Evolutionary conservation across 2,888 invertebrate genomes (phyloP), one percentile per base, ranked within the genome.

Genomic region (Cacoxenus indagator): DNA sequence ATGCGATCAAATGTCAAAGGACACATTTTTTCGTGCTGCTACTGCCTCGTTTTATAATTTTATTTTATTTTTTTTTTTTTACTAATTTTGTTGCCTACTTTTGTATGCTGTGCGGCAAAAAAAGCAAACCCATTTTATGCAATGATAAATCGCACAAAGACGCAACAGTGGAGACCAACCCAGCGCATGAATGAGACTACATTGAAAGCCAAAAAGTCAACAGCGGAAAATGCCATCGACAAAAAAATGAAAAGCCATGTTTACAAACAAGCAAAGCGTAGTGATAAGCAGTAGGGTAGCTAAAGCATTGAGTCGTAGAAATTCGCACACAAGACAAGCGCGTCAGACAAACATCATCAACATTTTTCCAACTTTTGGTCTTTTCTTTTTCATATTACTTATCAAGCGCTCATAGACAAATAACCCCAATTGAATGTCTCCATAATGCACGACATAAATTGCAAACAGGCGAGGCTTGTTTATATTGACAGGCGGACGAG

Each of bases 11-110:
- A 83, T 81, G 81, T 81, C 81, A 81, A 82, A 83, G 81, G 82
- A 83, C 80, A 76, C 80, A 83, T 82, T 81, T 81, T 78, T 81
- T 81, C n/a, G n/a, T n/a, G n/a, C n/a, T n/a, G n/a, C n/a, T 81
- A 82, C n/a, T 27, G 27, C 27, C 5, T 77, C 73, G 73, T 72
- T 69, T 74, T 65, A 1, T 26, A 17, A 14, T 5, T 19, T 8
- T 24, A n/a, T 45, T 14, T 19, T 64, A 14, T 17, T 9, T 11
- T 65, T 65, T 57, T 66, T 55, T 26, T 67, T 29, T 48, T 67
- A 17, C 48, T 74, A 76, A 70, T 75, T 55, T 79, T 73, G 73
- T 73, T 71, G 75, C 70, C 72, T 81, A 83, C 83, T 82, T 80
- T 80, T 79, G 26, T 55, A 27, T 57, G 57, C 27, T 27, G 6